Percentiles rank a stretch among this genome's conserved stretches.
These are phyloP conservation scores for Amblyopsis hoosieri DNA, from an alignment of 2,797 vertebrate genomes.

Conservation along the genomic window DNA sequence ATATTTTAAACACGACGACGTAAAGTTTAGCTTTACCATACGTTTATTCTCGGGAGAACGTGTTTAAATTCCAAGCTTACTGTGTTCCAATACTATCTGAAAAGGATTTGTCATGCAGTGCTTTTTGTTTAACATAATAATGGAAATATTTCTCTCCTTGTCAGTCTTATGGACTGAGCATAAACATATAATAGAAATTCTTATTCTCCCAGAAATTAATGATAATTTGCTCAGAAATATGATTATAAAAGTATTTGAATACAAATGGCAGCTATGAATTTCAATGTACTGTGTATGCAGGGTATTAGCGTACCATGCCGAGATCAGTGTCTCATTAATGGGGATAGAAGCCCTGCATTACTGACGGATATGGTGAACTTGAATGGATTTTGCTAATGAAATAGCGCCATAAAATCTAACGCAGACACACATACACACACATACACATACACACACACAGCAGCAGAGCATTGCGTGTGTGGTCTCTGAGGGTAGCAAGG, in stretches of 20 bases:
- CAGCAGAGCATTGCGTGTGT: constrained; percentile 26
- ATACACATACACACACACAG: constrained; percentile 8
- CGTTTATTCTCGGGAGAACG: neutral
- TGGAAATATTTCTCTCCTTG: neutral
- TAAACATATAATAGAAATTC: constrained; percentile 4
- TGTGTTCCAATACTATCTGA: neutral
- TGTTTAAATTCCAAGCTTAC: neutral
- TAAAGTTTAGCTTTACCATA: neutral
- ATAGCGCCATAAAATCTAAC: constrained; percentile 62
- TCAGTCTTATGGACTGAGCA: constrained; percentile 17
- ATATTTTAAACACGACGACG: neutral
- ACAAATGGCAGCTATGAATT: constrained; percentile 58
- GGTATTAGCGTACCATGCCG: constrained; percentile 64
- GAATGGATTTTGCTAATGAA: constrained; percentile 71
- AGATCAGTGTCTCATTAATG: constrained; percentile 68
- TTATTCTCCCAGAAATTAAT: constrained; percentile 40
- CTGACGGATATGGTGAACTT: constrained; percentile 59
- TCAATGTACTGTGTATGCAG: constrained; percentile 34
- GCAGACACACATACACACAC: constrained; percentile 31
- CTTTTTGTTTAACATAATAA: constrained; percentile 1
- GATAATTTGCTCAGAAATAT: constrained; percentile 29
- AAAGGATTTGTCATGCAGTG: neutral
- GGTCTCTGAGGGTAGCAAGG: constrained; percentile 79
- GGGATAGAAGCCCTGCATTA: constrained; percentile 66
- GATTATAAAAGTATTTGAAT: constrained; percentile 52